Evolutionary conservation across 2,888 invertebrate species (phyloP), one percentile per base, ranked within the genome.

Genomic region (Yponomeuta sedellus): DNA sequence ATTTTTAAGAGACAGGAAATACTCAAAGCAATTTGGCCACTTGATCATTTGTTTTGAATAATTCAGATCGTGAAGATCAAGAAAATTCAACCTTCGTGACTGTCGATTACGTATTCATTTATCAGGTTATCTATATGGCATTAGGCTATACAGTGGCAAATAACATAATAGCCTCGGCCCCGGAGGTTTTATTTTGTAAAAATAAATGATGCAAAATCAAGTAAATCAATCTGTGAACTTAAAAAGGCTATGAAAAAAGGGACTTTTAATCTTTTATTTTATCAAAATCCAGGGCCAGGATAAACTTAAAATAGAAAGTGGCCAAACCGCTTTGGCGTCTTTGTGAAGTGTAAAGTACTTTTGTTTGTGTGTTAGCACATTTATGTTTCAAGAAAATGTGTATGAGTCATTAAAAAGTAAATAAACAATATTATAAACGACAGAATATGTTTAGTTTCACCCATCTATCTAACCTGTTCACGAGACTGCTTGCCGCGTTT

Each of bases 401-500:
- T 75, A 76, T 75, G 74, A 73, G 79, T 81, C 72, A 71, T 74
- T 76, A 25, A 40, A 62, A 68, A 72, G 70, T 72, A 62, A 68
- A 72, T 71, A 73, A 65, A 74, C 10, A 34, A 8, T 34, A 34
- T 34, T 34, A 89, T 82, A 71, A 79, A 74, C 81, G 80, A 79
- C 74, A 81, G 80, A 88, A 88, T 84, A 88, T 88, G 77, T 58
- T 65, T 77, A 88, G 77, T 79, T 83, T 79, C 79, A 87, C 79
- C 82, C 78, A 73, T 40, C 44, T 52, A 16, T 85, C 94, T 94
- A 94, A 96, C 96, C 95, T 96, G 95, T 93, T 95, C 92, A 82
- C 94, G 94, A 91, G 95, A 96, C 88, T 95, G 93, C 92, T 96
- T 95, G 88, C 94, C 94, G 85, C 93, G 93, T 92, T 93, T 92